Evolutionary conservation across 2,888 invertebrate genomes (phyloP), one percentile per base, ranked within the genome.

Genomic region (Terebella lapidaria): DNA sequence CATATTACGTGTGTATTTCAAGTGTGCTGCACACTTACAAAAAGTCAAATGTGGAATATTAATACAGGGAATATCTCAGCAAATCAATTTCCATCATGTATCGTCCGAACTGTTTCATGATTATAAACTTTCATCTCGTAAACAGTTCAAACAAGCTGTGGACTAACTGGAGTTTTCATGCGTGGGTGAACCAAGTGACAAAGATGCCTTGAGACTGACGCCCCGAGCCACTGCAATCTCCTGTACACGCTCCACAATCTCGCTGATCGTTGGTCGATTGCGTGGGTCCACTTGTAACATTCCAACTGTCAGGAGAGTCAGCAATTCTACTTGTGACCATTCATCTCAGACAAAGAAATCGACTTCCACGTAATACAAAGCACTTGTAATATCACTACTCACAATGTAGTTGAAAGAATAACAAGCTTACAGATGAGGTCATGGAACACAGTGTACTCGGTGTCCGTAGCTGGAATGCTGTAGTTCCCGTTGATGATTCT

Each of bases 401-500:
- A n/a, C n/a, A n/a, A n/a, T n/a, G n/a, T n/a, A n/a, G n/a, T 51
- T 5, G 56, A 49, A 18, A 35, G 15, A 22, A 55, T 5, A 10
- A 29, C 4, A 45, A 10, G 71, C 79, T 87, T 83, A 90, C 92
- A 87, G 73, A 94, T 92, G 59, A 93, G 86, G 71, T 93, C 91
- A 80, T 94, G 90, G 78, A 94, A 91, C 78, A 91, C 90, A 67
- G 87, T 85, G 75, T 88, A 90, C 72, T 88, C 87, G 57, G 88
- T 87, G 81, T 94, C 92, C 55, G 66, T 86, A 26, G 89, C 86
- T 65, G 90, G 92, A 61, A 93, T 84, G 65, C 87, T 87, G 81
- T 91, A 99, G 78, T 97, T 97, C 67, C 91, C 96, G 83, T 99
- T 99, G 60, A 97, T 85, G 71, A 99, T 97, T 53, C 95, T 87